These are phyloP conservation scores for Diarsia brunnea DNA, from an alignment of 2,888 invertebrate genomes.

Conservation along the genomic window DNA sequence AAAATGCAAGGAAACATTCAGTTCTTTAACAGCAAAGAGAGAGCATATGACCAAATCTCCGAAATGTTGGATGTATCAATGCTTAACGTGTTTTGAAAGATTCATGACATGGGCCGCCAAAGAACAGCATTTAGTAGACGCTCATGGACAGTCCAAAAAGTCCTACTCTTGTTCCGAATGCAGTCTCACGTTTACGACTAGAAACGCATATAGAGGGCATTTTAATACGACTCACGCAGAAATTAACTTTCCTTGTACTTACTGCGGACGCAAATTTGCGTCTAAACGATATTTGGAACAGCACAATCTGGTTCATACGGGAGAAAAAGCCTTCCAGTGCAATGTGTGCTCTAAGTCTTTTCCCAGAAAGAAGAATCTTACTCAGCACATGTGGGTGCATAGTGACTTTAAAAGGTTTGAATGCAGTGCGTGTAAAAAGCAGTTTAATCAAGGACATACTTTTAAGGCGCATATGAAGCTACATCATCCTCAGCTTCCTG, in stretches of 20 bases:
- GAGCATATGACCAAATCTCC: constrained; percentile 76
- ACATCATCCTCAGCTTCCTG: constrained; percentile 78
- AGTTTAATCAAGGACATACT: constrained; percentile 84
- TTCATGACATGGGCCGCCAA: constrained; percentile 80
- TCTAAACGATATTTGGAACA: constrained; percentile 79
- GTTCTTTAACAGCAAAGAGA: constrained; percentile 75
- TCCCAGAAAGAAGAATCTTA: constrained; percentile 82
- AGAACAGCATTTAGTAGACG: constrained; percentile 77
- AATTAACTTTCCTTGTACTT: constrained; percentile 79
- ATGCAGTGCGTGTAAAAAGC: constrained; percentile 82
- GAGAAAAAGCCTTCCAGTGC: constrained; percentile 87
- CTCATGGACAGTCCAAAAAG: constrained; percentile 75
- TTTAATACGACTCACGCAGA: constrained; percentile 82
- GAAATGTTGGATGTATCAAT: constrained; percentile 82
- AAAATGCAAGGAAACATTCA: constrained; percentile 81
- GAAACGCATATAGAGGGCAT: constrained; percentile 78
- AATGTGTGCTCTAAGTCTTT: constrained; percentile 86
- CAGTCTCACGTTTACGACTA: constrained; percentile 74
- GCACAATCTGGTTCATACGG: constrained; percentile 89
- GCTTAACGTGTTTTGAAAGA: constrained; percentile 79
- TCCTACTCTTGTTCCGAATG: constrained; percentile 82
- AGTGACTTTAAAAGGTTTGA: constrained; percentile 83
- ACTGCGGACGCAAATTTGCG: constrained; percentile 81
- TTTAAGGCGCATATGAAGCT: constrained; percentile 85
- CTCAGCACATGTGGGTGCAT: constrained; percentile 86